A percentile compares a stretch with the other conserved stretches of the same genome.
These are phyloP conservation scores for Platichthys flesus DNA, from an alignment of 2,113 vertebrate species.

Conservation along the genomic window DNA sequence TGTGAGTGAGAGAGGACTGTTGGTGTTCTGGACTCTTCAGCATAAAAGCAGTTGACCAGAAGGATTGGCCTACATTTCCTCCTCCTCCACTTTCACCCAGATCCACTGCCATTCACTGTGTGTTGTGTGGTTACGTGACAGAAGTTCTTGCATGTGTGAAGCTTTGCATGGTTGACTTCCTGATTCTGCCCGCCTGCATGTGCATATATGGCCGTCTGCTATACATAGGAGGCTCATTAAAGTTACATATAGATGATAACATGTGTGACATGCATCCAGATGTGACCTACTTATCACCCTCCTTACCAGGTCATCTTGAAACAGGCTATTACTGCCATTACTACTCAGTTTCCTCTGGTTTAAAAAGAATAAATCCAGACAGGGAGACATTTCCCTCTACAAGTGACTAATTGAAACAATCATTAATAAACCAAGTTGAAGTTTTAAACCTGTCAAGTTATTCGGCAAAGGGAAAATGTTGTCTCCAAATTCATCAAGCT, in stretches of 20 bases:
- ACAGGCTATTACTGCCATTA: background rate
- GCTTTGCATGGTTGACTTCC: conserved; percentile 44
- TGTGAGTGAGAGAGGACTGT: conserved; percentile 1
- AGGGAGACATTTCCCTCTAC: background rate
- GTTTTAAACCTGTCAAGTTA: background rate
- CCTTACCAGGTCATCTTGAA: conserved; percentile 19
- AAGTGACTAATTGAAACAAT: background rate
- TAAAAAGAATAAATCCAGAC: background rate
- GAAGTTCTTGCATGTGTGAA: conserved; percentile 23
- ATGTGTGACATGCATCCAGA: conserved; percentile 52
- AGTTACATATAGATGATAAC: conserved; percentile 50
- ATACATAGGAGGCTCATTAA: conserved; percentile 44
- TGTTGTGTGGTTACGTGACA: conserved; percentile 8
- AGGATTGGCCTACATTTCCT: conserved; percentile 78
- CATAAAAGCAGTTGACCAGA: conserved; percentile 77
- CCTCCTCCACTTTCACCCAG: conserved; percentile 32
- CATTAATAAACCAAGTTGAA: too few species aligned
- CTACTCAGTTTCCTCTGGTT: background rate
- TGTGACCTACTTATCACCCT: conserved; percentile 59
- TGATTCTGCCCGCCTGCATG: conserved; percentile 31
- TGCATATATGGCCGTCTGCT: conserved; percentile 26
- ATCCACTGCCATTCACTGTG: conserved; percentile 30
- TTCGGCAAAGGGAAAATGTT: background rate
- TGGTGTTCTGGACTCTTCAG: conserved; percentile 56
- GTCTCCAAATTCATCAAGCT: background rate